phyloP scores from a whole-genome alignment of 2,797 vertebrate genomes.

The Eptatretus atami region DNA sequence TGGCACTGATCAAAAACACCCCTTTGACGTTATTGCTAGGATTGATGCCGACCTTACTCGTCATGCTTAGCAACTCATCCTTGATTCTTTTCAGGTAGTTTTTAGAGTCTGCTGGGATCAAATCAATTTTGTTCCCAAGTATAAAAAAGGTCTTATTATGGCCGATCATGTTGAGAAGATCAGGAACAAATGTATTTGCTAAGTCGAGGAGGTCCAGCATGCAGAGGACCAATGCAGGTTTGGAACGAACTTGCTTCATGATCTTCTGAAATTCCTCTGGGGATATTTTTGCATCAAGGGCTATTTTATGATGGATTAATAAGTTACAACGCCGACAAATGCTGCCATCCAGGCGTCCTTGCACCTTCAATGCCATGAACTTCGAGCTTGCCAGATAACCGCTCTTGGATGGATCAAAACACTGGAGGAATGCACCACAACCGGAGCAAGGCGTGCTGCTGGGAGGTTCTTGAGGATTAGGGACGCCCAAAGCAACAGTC shows the following conservation, averaged over 20 bases:
- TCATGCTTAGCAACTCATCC: constrained; percentile 16
- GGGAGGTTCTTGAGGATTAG: constrained; percentile 15
- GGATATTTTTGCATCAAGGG: constrained; percentile 20
- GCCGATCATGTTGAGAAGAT: constrained; percentile 20
- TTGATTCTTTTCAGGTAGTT: constrained; percentile 27
- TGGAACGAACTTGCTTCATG: constrained; percentile 16
- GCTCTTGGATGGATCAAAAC: constrained; percentile 15
- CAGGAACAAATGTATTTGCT: constrained; percentile 27
- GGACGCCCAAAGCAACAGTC: constrained; percentile 13
- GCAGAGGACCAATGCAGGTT: constrained; percentile 31
- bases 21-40: constrained; percentile 13
- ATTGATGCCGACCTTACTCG: constrained; percentile 17
- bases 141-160: constrained; percentile 25
- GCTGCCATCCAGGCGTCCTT: constrained; percentile 11
- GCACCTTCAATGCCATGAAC: constrained; percentile 13
- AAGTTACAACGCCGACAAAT: constrained; percentile 46
- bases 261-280: constrained; percentile 21
- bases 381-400: constrained; percentile 44
- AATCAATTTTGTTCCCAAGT: constrained; percentile 48
- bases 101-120: constrained; percentile 26
- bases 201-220: constrained; percentile 40
- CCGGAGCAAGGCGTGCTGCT: constrained; percentile 27
- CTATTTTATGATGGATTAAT: constrained; percentile 25
- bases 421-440: constrained; percentile 46
- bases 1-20: constrained; percentile 52